phyloP scores from a whole-genome alignment of 1,140 invertebrate genomes.

The Halictus rubicundus region DNA sequence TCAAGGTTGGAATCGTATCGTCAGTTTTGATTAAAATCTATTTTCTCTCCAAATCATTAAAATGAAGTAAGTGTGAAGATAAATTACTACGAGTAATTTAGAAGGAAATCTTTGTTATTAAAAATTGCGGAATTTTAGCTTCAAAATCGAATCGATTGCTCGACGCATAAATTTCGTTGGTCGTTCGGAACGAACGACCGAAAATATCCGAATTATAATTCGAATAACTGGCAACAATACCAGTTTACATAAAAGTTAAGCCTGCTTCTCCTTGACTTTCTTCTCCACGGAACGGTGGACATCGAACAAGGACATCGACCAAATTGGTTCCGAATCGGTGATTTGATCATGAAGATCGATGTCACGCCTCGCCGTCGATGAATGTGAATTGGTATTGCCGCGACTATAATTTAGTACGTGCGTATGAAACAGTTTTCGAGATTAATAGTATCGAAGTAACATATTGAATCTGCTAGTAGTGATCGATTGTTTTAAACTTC shows the following conservation, averaged over 20 bases:
- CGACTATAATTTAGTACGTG: not conserved
- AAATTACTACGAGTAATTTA: too few species aligned
- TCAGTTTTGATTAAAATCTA: too few species aligned
- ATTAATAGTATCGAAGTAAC: not conserved
- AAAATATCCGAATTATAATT: not conserved
- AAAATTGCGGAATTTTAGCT: too few species aligned
- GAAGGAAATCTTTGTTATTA: too few species aligned
- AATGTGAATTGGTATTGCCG: not conserved
- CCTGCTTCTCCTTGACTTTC: slow-evolving; percentile 39
- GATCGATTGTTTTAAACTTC: too few species aligned
- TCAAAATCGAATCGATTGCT: too few species aligned
- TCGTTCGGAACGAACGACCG: not conserved
- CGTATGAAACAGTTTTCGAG: not conserved
- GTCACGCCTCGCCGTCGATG: not conserved
- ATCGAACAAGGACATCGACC: slow-evolving; percentile 25
- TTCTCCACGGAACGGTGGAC: slow-evolving; percentile 4
- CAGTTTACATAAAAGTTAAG: slow-evolving; percentile 13
- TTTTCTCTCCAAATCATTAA: too few species aligned
- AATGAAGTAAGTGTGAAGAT: too few species aligned
- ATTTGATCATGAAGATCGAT: slow-evolving; percentile 1
- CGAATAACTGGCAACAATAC: not conserved
- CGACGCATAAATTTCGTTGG: not conserved
- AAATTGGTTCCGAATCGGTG: slow-evolving; percentile 3
- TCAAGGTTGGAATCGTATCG: too few species aligned
- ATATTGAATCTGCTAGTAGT: not conserved